Evolutionary conservation across 2,888 invertebrate species (phyloP).

Genomic region (Lycocerus yunnanus): DNA sequence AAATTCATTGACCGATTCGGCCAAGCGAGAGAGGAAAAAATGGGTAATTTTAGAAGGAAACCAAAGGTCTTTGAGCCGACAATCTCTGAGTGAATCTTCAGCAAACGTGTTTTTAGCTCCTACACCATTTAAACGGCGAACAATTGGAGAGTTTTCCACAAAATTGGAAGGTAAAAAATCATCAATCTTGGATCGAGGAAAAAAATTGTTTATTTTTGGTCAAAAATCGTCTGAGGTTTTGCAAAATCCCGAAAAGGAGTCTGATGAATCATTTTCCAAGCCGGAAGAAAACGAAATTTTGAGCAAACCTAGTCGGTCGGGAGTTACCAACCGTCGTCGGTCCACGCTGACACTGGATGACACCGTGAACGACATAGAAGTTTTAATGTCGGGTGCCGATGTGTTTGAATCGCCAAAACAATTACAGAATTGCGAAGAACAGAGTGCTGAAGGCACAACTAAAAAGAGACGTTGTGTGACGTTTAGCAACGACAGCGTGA

Average conservation of each 20-base stretch:
- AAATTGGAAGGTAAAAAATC: not conserved
- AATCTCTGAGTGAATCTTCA: not conserved
- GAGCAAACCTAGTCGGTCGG: not conserved
- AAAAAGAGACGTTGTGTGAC: constrained; percentile 6
- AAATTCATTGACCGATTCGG: not conserved
- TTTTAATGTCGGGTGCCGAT: not conserved
- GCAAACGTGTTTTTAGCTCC: not conserved
- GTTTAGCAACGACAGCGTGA: constrained; percentile 6
- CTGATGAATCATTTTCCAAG: not conserved
- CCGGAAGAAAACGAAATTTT: not conserved
- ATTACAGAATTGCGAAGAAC: not conserved
- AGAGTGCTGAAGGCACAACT: not conserved
- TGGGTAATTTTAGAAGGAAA: not conserved
- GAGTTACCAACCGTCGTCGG: not conserved
- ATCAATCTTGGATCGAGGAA: too few species aligned
- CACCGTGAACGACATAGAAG: not conserved
- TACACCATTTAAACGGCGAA: not conserved
- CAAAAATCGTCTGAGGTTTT: not conserved
- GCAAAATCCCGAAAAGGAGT: not conserved
- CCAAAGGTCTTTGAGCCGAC: not conserved
- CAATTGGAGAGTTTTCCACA: not conserved
- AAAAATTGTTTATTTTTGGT: not conserved
- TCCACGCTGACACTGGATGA: not conserved
- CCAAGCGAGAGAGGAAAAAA: not conserved
- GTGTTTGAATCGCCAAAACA: not conserved